These are phyloP conservation scores for Lates japonicus DNA, from an alignment of 2,797 vertebrate genomes.

Conservation along the genomic window DNA sequence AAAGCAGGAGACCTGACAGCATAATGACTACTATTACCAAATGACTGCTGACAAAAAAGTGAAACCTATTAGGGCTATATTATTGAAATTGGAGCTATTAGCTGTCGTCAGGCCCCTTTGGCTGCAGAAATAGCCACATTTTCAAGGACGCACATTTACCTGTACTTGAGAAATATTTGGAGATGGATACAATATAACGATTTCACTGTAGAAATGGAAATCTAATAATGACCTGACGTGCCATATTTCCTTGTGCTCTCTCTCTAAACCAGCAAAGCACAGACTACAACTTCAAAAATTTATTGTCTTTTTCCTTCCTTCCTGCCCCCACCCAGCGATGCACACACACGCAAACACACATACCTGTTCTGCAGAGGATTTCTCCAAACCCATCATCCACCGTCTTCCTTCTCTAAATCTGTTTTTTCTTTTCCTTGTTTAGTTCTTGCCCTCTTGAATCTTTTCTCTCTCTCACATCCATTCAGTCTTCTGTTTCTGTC, in stretches of 20 bases:
- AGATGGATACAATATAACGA: background rate
- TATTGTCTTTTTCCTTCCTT: constrained; percentile 1
- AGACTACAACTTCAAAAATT: background rate
- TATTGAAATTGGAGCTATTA: constrained; percentile 67
- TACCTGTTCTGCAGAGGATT: background rate
- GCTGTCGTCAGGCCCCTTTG: background rate
- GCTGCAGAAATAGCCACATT: constrained; percentile 20
- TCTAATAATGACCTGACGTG: background rate
- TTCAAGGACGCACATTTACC: background rate
- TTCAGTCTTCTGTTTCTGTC: background rate
- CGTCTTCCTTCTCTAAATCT: background rate
- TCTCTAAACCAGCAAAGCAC: constrained; percentile 5
- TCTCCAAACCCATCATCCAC: constrained; percentile 24
- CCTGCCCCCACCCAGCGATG: background rate
- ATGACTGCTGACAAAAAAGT: constrained; percentile 60
- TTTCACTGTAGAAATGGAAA: background rate
- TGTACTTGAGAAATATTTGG: constrained; percentile 14
- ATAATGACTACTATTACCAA: constrained; percentile 59
- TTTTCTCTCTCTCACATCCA: background rate
- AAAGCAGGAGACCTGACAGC: constrained; percentile 45
- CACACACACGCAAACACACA: background rate
- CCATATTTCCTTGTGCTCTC: background rate
- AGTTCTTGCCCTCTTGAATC: background rate
- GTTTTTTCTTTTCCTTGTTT: background rate
- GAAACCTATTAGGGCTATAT: constrained; percentile 55